Evolutionary conservation across 2,797 vertebrate genomes (phyloP).

Genomic region (Heterohyrax brucei): DNA sequence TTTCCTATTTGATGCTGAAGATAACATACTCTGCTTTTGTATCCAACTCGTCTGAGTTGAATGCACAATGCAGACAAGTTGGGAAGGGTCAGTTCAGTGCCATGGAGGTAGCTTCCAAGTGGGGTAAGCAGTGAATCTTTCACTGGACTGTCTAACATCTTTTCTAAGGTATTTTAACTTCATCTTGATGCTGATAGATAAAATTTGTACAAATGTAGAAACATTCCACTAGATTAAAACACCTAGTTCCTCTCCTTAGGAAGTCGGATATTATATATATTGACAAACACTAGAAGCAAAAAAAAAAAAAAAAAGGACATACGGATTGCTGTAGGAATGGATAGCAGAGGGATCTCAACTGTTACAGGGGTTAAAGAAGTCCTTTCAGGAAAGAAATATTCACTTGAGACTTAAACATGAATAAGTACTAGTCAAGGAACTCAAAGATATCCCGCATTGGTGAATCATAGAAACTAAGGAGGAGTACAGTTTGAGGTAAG

Average conservation of each 20-base stretch:
- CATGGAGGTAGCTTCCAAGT: not conserved
- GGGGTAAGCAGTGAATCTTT: not conserved
- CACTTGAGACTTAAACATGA: not conserved
- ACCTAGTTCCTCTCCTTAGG: not conserved
- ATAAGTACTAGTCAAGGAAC: not conserved
- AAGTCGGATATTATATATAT: not conserved
- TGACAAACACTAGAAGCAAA: conserved; percentile 9
- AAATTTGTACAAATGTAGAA: not conserved
- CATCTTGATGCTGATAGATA: not conserved
- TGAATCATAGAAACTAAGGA: not conserved
- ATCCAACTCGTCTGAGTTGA: not conserved
- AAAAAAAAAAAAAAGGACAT: not conserved
- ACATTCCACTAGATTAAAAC: not conserved
- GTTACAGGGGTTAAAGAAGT: not conserved
- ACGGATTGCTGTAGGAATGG: not conserved
- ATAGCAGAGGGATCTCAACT: not conserved
- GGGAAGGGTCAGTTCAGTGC: not conserved
- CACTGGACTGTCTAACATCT: not conserved
- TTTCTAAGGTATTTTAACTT: conserved; percentile 22
- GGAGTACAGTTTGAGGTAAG: too few relatives aligned
- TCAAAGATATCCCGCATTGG: not conserved
- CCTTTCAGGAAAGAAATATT: not conserved
- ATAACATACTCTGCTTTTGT: conserved; percentile 13
- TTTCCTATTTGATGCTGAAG: not conserved
- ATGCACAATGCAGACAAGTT: not conserved